A percentile compares a stretch with the other conserved stretches of the same genome.
These are phyloP conservation scores for Phylloscopus collybita DNA, from an alignment of 2,797 vertebrate genomes.

Conservation along the genomic window DNA sequence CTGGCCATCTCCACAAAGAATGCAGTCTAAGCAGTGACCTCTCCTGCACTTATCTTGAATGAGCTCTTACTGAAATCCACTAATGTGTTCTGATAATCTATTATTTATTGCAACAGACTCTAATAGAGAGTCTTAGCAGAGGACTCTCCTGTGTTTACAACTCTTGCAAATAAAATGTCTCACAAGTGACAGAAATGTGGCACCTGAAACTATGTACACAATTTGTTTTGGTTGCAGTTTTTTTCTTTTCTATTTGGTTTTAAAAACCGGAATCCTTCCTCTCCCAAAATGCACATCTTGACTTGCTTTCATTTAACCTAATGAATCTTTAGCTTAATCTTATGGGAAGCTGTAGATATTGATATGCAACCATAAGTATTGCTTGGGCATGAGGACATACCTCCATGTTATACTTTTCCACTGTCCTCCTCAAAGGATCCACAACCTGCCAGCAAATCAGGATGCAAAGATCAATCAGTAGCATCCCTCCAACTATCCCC, in stretches of 20 bases:
- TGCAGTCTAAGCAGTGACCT: constrained; percentile 40
- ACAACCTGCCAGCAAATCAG: constrained; percentile 99
- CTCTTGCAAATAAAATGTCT: constrained; percentile 14
- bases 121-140: constrained; percentile 52
- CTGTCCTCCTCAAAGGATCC: constrained; percentile 95
- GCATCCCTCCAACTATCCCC: constrained; percentile 98
- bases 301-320: neutral
- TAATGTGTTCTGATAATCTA: constrained; percentile 76
- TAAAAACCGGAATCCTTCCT: neutral
- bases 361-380: neutral
- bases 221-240: neutral
- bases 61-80: constrained; percentile 66
- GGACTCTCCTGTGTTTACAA: constrained; percentile 51
- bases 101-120: constrained; percentile 74
- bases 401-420: constrained; percentile 98
- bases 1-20: constrained; percentile 29
- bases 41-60: constrained; percentile 43
- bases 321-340: neutral
- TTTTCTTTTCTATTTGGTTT: neutral
- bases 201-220: neutral
- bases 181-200: neutral
- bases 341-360: neutral
- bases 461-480: constrained; percentile 98
- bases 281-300: neutral
- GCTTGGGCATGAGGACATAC: constrained; percentile 77